These are phyloP conservation scores for Eptesicus fuscus DNA, from an alignment of 2,113 vertebrate genomes.

Conservation along the genomic window DNA sequence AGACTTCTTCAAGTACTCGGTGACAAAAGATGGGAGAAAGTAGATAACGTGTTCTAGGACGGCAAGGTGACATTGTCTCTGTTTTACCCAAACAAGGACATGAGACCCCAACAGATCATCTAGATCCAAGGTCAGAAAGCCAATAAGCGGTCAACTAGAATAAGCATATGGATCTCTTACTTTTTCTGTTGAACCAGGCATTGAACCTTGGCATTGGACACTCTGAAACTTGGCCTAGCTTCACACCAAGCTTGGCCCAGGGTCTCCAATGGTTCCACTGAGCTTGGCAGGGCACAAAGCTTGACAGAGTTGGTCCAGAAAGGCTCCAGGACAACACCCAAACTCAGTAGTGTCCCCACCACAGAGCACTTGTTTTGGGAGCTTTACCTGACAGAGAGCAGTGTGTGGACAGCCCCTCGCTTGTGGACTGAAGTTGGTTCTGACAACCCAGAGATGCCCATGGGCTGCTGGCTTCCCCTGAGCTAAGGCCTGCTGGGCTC, in stretches of 20 bases:
- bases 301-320: background rate
- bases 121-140: conserved; percentile 39
- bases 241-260: conserved; percentile 44
- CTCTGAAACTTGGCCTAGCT: conserved; percentile 40
- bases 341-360: background rate
- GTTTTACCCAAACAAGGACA: background rate
- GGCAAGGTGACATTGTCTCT: background rate
- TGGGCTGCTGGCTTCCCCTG: background rate
- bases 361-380: background rate
- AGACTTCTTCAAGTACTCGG: background rate
- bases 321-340: background rate
- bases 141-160: background rate
- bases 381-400: background rate
- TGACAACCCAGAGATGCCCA: conserved; percentile 15
- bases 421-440: background rate
- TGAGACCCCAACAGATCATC: background rate
- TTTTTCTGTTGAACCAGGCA: conserved; percentile 32
- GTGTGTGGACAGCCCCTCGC: background rate
- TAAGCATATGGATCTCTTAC: conserved; percentile 37
- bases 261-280: conserved; percentile 33
- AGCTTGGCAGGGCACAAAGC: conserved; percentile 18
- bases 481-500: conserved; percentile 28
- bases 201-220: background rate
- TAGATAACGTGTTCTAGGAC: background rate
- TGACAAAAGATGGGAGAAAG: background rate